Percentiles rank a stretch among this genome's conserved stretches.
Evolutionary conservation across 2,113 vertebrate species (phyloP).

Genomic region (Dromas ardeola): DNA sequence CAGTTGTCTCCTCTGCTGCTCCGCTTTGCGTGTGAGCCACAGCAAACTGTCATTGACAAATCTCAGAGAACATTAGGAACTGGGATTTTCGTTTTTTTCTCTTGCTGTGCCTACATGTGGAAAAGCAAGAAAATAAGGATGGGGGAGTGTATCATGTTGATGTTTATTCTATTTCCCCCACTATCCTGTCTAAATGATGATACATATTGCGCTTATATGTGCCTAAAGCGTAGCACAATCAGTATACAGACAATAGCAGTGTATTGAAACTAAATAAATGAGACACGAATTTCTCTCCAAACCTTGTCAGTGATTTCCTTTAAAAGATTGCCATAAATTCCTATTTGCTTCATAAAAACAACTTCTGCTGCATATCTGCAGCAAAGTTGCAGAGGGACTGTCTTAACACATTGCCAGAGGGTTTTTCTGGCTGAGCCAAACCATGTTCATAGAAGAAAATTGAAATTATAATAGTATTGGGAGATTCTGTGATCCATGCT

Average conservation of each 20-base stretch:
- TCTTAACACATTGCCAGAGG: background rate
- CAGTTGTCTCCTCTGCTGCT: background rate
- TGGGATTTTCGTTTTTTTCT: background rate
- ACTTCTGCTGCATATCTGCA: background rate
- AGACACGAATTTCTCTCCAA: slow-evolving; percentile 19
- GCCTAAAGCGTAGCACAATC: background rate
- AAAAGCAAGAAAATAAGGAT: slow-evolving; percentile 14
- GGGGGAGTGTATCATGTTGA: background rate
- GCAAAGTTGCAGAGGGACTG: background rate
- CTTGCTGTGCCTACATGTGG: background rate
- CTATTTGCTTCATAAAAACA: slow-evolving; percentile 12
- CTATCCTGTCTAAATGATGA: slow-evolving; percentile 10
- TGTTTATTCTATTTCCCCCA: background rate
- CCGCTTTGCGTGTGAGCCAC: rapidly evolving
- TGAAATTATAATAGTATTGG: background rate
- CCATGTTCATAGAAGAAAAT: background rate
- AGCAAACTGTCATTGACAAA: background rate
- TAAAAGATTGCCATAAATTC: slow-evolving; percentile 16
- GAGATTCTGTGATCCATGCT: background rate
- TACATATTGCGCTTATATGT: background rate
- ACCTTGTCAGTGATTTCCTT: background rate
- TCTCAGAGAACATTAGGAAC: background rate
- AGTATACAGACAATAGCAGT: background rate
- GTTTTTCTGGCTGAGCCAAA: background rate
- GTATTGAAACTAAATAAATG: slow-evolving; percentile 1